Conservation (phyloP, 2,797 vertebrate genomes). For the Hypotaenidia okinawae region DNA sequence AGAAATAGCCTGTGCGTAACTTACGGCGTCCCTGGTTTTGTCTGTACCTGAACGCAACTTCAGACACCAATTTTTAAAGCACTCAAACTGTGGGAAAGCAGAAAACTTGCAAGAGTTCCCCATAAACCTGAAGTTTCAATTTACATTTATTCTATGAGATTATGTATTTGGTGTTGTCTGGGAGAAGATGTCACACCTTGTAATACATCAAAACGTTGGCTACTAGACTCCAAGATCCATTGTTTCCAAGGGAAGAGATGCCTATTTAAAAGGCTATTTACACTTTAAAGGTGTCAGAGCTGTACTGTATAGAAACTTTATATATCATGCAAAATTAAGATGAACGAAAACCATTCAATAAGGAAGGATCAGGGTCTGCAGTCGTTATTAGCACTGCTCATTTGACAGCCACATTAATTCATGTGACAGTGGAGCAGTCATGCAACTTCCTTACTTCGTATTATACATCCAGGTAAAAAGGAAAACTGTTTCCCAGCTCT, state of each 20-base stretch:
- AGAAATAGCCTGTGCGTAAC: background rate
- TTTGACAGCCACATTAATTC: background rate
- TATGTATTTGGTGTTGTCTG: background rate
- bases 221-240: background rate
- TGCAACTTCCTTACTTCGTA: background rate
- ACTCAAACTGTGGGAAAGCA: background rate
- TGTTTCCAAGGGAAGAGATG: background rate
- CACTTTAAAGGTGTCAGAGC: background rate
- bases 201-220: background rate
- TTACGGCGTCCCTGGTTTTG: background rate
- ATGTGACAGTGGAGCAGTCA: background rate
- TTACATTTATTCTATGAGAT: background rate
- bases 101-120: background rate
- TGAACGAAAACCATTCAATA: background rate
- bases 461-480: background rate
- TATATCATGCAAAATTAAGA: background rate
- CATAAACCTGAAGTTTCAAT: background rate
- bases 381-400: background rate
- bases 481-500: background rate
- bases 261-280: background rate
- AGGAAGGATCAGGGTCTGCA: background rate
- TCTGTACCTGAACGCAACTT: background rate
- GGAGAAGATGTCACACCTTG: background rate
- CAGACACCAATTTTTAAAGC: background rate
- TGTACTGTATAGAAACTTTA: background rate